Conservation (phyloP, 2,888 invertebrate genomes). For the Rhamnusium bicolor region DNA sequence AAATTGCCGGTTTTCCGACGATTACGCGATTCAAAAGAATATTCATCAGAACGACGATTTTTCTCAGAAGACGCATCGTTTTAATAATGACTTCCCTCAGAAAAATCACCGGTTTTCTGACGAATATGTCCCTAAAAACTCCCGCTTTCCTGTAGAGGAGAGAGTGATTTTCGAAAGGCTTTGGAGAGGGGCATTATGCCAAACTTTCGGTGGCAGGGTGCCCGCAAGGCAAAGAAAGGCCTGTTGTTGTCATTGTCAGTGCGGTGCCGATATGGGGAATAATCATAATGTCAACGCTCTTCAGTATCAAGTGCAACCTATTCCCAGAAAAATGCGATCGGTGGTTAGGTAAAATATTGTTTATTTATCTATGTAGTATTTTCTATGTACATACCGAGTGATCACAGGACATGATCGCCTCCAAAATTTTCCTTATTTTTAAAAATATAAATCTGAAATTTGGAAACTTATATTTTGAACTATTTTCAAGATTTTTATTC, state of each 20-base stretch:
- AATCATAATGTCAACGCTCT: conserved; percentile 56
- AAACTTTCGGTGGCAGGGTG: conserved; percentile 64
- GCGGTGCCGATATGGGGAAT: conserved; percentile 71
- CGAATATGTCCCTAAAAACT: conserved; percentile 45
- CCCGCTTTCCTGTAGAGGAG: conserved; percentile 74
- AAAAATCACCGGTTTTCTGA: conserved; percentile 1
- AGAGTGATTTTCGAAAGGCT: conserved; percentile 81
- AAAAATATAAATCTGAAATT: no score
- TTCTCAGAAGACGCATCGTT: conserved; percentile 25
- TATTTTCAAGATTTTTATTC: no score
- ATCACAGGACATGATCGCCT: no score
- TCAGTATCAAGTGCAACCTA: conserved; percentile 64
- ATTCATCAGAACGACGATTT: background rate
- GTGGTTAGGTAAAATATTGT: conserved; percentile 76
- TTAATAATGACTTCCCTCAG: background rate
- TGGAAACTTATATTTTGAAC: no score
- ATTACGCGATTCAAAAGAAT: background rate
- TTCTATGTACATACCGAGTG: no score
- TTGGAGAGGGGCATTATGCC: conserved; percentile 77
- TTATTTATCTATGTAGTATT: no score
- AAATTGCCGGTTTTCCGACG: conserved; percentile 4
- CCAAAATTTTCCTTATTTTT: no score
- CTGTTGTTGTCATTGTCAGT: conserved; percentile 72
- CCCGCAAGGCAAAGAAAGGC: conserved; percentile 55
- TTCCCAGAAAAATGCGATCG: conserved; percentile 75